Evolutionary conservation across 2,113 vertebrate species (phyloP).

Genomic region (Dipodomys spectabilis): DNA sequence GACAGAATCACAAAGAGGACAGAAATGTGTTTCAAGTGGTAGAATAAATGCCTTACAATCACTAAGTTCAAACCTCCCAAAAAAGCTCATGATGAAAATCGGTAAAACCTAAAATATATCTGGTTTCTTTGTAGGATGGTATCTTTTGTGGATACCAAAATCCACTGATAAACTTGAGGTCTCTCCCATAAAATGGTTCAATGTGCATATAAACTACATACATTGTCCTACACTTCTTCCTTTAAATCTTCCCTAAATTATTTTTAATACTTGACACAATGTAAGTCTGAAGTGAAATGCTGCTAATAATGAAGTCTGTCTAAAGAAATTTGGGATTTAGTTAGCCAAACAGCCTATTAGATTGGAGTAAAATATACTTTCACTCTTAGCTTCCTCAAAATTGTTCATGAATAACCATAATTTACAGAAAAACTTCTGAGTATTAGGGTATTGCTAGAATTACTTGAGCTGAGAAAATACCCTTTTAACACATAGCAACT

Average conservation of each 20-base stretch:
- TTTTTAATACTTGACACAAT: neutral
- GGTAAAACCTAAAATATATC: neutral
- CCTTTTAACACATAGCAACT: neutral
- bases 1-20: too few relatives aligned
- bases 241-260: neutral
- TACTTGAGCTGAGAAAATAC: constrained; percentile 57
- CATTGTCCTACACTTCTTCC: neutral
- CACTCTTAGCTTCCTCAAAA: constrained; percentile 26
- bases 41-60: too few relatives aligned
- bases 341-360: neutral
- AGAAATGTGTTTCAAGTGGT: too few relatives aligned
- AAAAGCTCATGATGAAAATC: neutral
- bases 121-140: neutral
- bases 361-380: neutral
- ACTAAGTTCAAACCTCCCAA: too few relatives aligned
- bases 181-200: neutral
- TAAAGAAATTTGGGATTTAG: constrained; percentile 12
- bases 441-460: constrained; percentile 32
- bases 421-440: constrained; percentile 18
- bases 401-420: neutral
- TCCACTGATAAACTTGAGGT: neutral
- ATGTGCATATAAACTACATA: neutral
- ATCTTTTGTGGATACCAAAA: neutral
- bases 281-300: neutral
- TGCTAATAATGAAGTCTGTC: constrained; percentile 38